Evolutionary conservation across 2,888 invertebrate genomes (phyloP).

Genomic region (Cryptophagus acutangulus): DNA sequence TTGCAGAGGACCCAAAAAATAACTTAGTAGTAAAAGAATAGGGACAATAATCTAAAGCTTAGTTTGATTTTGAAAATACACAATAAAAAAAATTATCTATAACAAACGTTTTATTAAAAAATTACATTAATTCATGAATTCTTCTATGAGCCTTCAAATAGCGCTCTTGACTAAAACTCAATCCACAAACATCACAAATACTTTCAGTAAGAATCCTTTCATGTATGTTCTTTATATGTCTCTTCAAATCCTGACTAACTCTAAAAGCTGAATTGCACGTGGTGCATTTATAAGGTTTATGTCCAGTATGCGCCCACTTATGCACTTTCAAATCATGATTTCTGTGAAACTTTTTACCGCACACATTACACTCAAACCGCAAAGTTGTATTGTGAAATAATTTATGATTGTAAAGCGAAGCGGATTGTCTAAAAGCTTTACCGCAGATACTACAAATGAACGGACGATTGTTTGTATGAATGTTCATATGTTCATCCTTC

Average conservation of each 20-base stretch:
- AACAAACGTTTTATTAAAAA: neutral
- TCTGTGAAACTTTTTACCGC: slow-evolving; percentile 54
- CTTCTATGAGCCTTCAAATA: slow-evolving; percentile 42
- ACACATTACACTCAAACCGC: slow-evolving; percentile 49
- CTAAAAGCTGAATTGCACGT: slow-evolving; percentile 53
- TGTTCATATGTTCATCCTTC: slow-evolving; percentile 51
- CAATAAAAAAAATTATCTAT: too few relatives aligned
- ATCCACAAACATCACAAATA: slow-evolving; percentile 45
- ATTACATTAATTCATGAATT: too few relatives aligned
- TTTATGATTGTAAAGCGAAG: slow-evolving; percentile 43
- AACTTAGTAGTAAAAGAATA: too few relatives aligned
- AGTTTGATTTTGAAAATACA: too few relatives aligned
- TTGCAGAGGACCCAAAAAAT: too few relatives aligned
- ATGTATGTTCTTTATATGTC: slow-evolving; percentile 46
- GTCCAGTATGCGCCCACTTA: slow-evolving; percentile 54
- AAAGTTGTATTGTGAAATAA: slow-evolving; percentile 31
- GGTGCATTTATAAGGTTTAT: slow-evolving; percentile 52
- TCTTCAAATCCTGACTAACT: slow-evolving; percentile 42
- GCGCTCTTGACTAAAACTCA: slow-evolving; percentile 48
- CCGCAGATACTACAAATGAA: slow-evolving; percentile 55
- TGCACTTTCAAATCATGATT: slow-evolving; percentile 54
- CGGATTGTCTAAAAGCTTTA: slow-evolving; percentile 51
- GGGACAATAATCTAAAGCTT: too few relatives aligned
- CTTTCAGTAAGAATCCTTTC: slow-evolving; percentile 40
- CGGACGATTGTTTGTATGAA: slow-evolving; percentile 48